These are phyloP conservation scores for Megaceryle maxima DNA, from an alignment of 2,113 vertebrate species.

Conservation along the genomic window DNA sequence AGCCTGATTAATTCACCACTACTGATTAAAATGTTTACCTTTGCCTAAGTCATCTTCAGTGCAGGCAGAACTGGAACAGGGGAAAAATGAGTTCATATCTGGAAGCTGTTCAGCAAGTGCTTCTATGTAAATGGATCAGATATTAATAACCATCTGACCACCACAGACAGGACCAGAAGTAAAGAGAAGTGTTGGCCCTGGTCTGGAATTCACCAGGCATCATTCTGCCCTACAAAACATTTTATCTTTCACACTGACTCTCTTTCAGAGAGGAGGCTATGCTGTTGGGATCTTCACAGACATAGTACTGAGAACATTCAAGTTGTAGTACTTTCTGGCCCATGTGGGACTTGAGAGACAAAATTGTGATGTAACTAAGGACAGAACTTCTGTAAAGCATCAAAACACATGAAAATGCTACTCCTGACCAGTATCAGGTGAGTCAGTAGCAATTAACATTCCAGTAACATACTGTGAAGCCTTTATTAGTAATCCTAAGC, in stretches of 20 bases:
- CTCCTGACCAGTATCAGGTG: neutral
- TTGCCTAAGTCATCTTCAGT: neutral
- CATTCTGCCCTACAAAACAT: neutral
- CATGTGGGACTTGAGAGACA: neutral
- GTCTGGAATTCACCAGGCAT: neutral
- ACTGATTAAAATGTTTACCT: neutral
- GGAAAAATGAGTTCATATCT: rapidly evolving
- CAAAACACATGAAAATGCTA: neutral
- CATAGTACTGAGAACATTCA: neutral
- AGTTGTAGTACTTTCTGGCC: neutral
- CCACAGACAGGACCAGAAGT: neutral
- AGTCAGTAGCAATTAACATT: neutral
- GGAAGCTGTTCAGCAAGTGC: neutral
- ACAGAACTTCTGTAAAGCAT: neutral
- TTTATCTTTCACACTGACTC: neutral
- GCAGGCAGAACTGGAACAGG: neutral
- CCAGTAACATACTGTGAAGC: neutral
- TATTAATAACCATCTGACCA: neutral
- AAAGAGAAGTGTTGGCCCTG: neutral
- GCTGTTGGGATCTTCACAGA: neutral
- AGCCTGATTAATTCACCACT: neutral
- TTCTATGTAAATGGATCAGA: neutral
- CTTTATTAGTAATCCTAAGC: neutral
- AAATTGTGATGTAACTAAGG: neutral
- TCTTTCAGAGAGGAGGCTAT: neutral